A percentile compares a stretch with the other conserved stretches of the same genome.
Conservation (phyloP, 1,140 invertebrate species). For the Ips typographus region DNA sequence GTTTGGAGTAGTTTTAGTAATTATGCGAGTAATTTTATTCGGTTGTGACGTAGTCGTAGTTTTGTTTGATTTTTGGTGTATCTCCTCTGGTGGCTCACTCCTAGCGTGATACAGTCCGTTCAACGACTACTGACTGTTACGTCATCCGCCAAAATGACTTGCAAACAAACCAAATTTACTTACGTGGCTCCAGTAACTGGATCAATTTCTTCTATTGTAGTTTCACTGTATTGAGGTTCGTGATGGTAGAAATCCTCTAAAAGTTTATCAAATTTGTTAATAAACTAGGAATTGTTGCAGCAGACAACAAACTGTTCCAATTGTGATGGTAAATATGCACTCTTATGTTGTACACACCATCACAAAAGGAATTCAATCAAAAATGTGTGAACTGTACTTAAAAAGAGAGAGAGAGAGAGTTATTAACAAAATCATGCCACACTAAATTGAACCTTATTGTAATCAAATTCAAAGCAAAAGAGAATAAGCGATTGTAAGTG, state of each 20-base stretch:
- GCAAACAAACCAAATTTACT: background rate
- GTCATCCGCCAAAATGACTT: background rate
- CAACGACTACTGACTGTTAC: too few species aligned
- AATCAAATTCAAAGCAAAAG: background rate
- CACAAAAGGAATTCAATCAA: background rate
- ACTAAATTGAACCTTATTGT: slow-evolving; percentile 20
- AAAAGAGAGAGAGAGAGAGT: background rate
- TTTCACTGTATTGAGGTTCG: slow-evolving; percentile 59
- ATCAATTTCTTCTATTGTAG: slow-evolving; percentile 57
- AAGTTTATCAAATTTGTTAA: slow-evolving; percentile 13
- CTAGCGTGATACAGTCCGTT: too few species aligned
- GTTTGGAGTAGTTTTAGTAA: too few species aligned
- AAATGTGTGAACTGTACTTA: slow-evolving; percentile 10
- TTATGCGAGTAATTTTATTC: too few species aligned
- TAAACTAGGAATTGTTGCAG: too few species aligned
- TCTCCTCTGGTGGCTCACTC: too few species aligned
- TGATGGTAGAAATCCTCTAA: slow-evolving; percentile 61
- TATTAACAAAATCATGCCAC: slow-evolving; percentile 45
- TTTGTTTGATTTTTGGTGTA: too few species aligned
- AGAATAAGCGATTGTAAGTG: background rate
- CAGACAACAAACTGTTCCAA: too few species aligned
- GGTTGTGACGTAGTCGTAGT: too few species aligned
- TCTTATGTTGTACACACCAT: too few species aligned
- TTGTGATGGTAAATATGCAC: slow-evolving; percentile 5
- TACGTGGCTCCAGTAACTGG: slow-evolving; percentile 54